Percentiles rank a stretch among this genome's conserved stretches.
Conservation (phyloP, 1,140 invertebrate genomes). For the Conus ventricosus region DNA sequence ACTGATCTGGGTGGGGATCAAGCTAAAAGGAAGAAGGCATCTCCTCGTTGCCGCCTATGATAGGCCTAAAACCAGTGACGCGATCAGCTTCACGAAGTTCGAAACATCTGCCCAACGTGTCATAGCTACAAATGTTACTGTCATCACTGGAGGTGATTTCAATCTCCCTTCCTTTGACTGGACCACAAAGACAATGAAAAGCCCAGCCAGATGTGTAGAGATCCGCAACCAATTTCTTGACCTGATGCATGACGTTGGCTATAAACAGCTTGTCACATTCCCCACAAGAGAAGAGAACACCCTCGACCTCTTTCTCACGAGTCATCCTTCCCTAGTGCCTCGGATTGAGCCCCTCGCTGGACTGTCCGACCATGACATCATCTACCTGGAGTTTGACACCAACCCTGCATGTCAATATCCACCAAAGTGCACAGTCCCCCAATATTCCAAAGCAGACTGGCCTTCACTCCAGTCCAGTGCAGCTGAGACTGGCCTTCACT, state of each 20-base stretch:
- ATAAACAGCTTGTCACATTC: neutral
- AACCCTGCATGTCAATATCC: neutral
- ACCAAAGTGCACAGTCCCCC: neutral
- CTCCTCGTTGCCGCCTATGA: neutral
- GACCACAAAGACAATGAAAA: neutral
- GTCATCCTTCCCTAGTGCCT: neutral
- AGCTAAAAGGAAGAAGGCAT: neutral
- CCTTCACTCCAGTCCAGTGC: neutral
- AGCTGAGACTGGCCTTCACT: neutral
- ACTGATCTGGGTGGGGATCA: neutral
- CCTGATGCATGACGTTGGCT: neutral
- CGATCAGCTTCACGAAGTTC: neutral
- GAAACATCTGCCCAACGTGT: neutral
- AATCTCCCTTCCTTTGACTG: neutral
- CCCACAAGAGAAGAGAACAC: neutral
- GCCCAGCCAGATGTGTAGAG: too few species aligned
- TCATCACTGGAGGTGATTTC: neutral
- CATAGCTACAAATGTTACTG: neutral
- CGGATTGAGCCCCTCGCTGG: neutral
- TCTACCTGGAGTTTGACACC: neutral
- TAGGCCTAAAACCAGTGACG: neutral
- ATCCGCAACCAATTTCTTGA: neutral
- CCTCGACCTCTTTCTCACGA: constrained; percentile 6
- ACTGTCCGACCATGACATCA: neutral
- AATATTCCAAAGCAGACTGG: neutral